These are phyloP conservation scores for Hyposmocoma kahamanoa DNA, from an alignment of 1,140 invertebrate species.

Conservation along the genomic window DNA sequence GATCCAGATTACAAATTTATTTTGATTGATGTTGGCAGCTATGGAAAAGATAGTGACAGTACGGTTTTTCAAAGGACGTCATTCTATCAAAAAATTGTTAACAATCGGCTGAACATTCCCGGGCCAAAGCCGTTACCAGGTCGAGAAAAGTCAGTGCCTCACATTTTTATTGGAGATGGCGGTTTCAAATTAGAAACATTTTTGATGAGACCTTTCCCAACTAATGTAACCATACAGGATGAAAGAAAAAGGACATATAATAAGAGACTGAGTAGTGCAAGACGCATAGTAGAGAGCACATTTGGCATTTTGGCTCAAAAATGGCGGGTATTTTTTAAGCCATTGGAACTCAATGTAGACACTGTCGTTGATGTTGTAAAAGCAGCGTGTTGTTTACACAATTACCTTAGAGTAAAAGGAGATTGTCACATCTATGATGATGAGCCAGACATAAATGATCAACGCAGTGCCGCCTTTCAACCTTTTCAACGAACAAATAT, in stretches of 20 bases:
- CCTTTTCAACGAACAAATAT: no score
- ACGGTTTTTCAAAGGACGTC: conserved; percentile 30
- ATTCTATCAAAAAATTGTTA: conserved; percentile 18
- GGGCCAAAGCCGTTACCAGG: conserved; percentile 5
- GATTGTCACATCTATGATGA: no score
- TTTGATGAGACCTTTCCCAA: conserved; percentile 21
- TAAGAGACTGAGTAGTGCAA: conserved; percentile 10
- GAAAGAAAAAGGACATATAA: background rate
- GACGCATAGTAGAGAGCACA: conserved; percentile 35
- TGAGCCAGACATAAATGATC: no score
- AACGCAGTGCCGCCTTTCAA: no score
- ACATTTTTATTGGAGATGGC: conserved; percentile 23
- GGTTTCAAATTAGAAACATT: conserved; percentile 23
- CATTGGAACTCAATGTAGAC: conserved; percentile 20
- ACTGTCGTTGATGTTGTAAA: conserved; percentile 18
- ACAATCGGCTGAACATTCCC: conserved; percentile 22
- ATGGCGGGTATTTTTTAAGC: conserved; percentile 34
- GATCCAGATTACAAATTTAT: conserved; percentile 16
- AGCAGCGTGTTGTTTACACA: conserved; percentile 25
- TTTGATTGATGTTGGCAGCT: conserved; percentile 42
- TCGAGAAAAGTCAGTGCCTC: conserved; percentile 1
- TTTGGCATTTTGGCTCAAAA: conserved; percentile 46
- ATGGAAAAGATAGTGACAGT: conserved; percentile 41
- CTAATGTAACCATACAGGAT: background rate
- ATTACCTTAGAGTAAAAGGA: conserved; percentile 18